Evolutionary conservation across 1,140 invertebrate genomes (phyloP), one percentile per base, ranked within the genome.

Genomic region (Vollenhovia emeryi): DNA sequence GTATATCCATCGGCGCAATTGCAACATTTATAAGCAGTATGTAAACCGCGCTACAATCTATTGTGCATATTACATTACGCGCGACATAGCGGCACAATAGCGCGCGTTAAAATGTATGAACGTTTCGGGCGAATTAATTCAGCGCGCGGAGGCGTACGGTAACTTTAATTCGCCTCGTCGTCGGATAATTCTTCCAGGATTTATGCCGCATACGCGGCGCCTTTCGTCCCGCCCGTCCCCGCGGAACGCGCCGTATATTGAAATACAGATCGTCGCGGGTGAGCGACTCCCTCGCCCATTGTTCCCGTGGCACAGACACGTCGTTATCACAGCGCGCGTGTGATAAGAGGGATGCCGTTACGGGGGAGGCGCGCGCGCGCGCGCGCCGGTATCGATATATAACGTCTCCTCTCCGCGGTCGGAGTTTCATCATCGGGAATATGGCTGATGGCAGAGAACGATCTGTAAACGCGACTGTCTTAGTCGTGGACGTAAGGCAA

Each of bases 271-370:
- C 50, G 30, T 59, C 24, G 52, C 55, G 66, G 68, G 50, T 73
- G 55, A 24, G n/a, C 40, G 27, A 60, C 66, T 87, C n/a, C 52
- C 24, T 27, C 36, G 1, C 0, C 27, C 60, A 88, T 88, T 88
- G 87, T 89, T 85, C 60, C n/a, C 15, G 11, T 40, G 8, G 7
- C 18, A 15, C 66, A 48, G 78, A 83, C 68, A 45, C 69, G 62
- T 52, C 57, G 64, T 57, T 50, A 52, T 87, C 60, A 48, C 71
- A 5, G 9, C 8, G 57, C 27, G 21, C 9, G 15, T 55, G 45
- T 75, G 86, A 76, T 78, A 87, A 88, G 69, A 59, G 50, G 43
- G 62, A 45, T 60, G 33, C 82, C 71, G 71, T 87, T 87, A 87
- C 13, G 45, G 27, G 24, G 33, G 50, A 73, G 43, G 2, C n/a